Conservation (phyloP, 2,888 invertebrate species). For the Ligdia adustata region DNA sequence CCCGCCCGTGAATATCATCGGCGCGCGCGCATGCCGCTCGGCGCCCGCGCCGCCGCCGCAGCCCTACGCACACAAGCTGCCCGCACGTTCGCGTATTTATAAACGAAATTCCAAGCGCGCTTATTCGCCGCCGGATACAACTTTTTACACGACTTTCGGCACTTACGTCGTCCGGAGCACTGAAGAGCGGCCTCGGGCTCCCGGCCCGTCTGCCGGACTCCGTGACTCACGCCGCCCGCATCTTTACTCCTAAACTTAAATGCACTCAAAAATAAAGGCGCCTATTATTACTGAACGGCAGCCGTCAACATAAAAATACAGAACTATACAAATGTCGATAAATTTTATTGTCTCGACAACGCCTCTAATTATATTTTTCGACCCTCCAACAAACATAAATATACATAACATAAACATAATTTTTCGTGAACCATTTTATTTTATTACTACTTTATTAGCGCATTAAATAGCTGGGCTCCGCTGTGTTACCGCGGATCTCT, state of each 20-base stretch:
- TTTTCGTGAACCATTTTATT: no score
- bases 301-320: conserved; percentile 54
- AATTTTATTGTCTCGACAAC: no score
- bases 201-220: conserved; percentile 69
- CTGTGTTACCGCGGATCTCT: no score
- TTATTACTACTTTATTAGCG: no score
- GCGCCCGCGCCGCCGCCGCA: conserved; percentile 33
- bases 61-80: conserved; percentile 38
- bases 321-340: conserved; percentile 38
- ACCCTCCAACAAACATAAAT: conserved; percentile 48
- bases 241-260: conserved; percentile 49
- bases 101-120: conserved; percentile 78
- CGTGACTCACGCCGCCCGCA: conserved; percentile 64
- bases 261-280: conserved; percentile 54
- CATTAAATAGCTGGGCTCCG: no score
- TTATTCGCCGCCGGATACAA: conserved; percentile 79
- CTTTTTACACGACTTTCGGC: conserved; percentile 83
- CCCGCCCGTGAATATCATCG: conserved; percentile 83
- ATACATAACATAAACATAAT: no score
- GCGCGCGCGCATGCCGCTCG: conserved; percentile 56
- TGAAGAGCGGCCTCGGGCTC: conserved; percentile 68
- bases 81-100: conserved; percentile 72
- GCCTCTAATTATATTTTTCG: conserved; percentile 53
- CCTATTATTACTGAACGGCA: conserved; percentile 59
- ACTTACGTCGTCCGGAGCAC: conserved; percentile 81